These are phyloP conservation scores for Agriopis leucophaearia DNA, from an alignment of 2,888 invertebrate species.

Conservation along the genomic window DNA sequence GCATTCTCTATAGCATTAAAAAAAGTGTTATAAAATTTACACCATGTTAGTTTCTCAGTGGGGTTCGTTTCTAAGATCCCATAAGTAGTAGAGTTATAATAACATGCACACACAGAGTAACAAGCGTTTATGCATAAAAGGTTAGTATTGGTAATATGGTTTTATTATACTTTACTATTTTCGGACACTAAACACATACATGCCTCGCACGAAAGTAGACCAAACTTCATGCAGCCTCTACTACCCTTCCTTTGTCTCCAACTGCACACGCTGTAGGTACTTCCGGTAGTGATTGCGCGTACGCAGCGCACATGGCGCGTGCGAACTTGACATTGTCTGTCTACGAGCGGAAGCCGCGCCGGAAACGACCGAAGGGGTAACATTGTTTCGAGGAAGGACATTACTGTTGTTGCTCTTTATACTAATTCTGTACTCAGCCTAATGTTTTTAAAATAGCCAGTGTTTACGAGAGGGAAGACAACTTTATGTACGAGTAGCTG, in stretches of 20 bases:
- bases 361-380: constrained; percentile 74
- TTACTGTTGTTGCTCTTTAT: constrained; percentile 50
- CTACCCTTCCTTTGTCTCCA: not conserved
- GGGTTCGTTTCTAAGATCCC: no score
- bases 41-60: no score
- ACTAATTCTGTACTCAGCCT: constrained; percentile 56
- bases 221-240: no score
- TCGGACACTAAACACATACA: no score
- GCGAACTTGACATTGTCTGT: constrained; percentile 82
- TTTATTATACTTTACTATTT: no score
- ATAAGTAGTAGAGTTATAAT: no score
- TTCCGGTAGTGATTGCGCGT: constrained; percentile 39
- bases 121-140: no score
- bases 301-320: constrained; percentile 47
- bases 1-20: no score
- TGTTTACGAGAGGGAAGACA: constrained; percentile 43
- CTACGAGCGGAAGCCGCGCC: constrained; percentile 66
- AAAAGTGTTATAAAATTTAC: no score
- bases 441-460: constrained; percentile 50
- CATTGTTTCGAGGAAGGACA: constrained; percentile 75
- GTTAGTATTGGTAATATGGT: no score
- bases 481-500: constrained; percentile 29
- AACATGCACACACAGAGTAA: no score
- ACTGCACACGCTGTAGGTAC: constrained; percentile 19
- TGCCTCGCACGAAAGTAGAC: no score